Evolutionary conservation across 1,140 invertebrate genomes (phyloP).

Genomic region (Oryzaephilus surinamensis): DNA sequence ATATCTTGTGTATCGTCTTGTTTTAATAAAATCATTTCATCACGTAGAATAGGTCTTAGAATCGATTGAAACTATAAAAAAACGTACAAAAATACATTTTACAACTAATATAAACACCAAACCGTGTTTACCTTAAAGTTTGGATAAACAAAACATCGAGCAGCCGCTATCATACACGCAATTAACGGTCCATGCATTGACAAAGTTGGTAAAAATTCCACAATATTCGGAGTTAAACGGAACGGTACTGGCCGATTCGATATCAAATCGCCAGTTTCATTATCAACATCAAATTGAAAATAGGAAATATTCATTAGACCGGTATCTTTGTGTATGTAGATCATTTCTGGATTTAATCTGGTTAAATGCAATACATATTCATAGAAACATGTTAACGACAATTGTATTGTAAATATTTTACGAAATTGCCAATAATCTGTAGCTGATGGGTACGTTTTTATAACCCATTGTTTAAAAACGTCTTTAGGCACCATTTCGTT

Average conservation of each 20-base stretch:
- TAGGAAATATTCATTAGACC: conserved; percentile 92
- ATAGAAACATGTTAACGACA: conserved; percentile 79
- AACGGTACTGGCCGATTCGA: conserved; percentile 90
- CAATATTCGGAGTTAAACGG: conserved; percentile 88
- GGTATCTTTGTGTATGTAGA: conserved; percentile 95
- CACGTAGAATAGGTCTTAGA: conserved; percentile 78
- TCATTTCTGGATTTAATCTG: conserved; percentile 92
- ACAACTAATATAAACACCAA: no score
- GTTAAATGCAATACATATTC: conserved; percentile 95
- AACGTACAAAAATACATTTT: no score
- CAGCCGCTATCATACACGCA: conserved; percentile 82
- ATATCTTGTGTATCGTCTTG: conserved; percentile 46
- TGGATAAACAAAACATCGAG: conserved; percentile 87
- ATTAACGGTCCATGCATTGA: conserved; percentile 84
- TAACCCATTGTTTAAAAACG: conserved; percentile 82
- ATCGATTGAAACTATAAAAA: conserved; percentile 83
- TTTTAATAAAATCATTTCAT: conserved; percentile 85
- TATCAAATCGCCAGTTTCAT: conserved; percentile 79
- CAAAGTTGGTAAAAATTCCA: conserved; percentile 80
- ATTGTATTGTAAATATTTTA: conserved; percentile 90
- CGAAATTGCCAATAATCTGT: conserved; percentile 97
- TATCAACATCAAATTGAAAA: conserved; percentile 94
- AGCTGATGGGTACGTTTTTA: conserved; percentile 74
- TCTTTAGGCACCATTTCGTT: conserved; percentile 77
- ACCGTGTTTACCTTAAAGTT: conserved; percentile 70